Evolutionary conservation across 64 coral and sea anemone species (phyloP).

Genomic region (Porites lutea): DNA sequence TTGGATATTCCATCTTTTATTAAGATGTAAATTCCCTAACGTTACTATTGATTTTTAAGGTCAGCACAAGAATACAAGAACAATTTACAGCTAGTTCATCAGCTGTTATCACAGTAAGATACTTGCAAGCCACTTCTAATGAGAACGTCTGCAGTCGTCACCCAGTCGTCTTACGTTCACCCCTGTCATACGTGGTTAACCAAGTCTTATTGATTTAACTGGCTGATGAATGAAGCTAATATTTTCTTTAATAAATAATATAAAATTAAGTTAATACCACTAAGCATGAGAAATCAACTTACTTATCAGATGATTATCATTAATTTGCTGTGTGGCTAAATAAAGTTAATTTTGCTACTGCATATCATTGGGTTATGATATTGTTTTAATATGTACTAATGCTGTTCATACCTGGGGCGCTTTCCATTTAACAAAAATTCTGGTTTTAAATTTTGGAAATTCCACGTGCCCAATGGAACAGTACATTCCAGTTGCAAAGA

Average conservation of each 20-base stretch:
- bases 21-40: constrained; percentile 43
- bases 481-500: too few species aligned
- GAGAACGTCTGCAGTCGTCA: constrained; percentile 10
- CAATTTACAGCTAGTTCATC: constrained; percentile 95
- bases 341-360: not conserved
- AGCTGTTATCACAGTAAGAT: constrained; percentile 97
- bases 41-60: constrained; percentile 76
- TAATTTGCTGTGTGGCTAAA: not conserved
- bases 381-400: too few species aligned
- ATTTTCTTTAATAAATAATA: not conserved
- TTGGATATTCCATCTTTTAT: too few species aligned
- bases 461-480: too few species aligned
- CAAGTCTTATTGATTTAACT: constrained; percentile 6
- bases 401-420: too few species aligned
- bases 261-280: not conserved
- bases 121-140: constrained; percentile 23
- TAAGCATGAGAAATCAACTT: not conserved
- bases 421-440: too few species aligned
- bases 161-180: not conserved
- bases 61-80: constrained; percentile 90
- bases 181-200: constrained; percentile 9
- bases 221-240: constrained; percentile 8
- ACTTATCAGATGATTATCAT: not conserved
- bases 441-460: too few species aligned
- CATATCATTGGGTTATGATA: too few species aligned